Evolutionary conservation across 2,888 invertebrate species (phyloP), one percentile per base, ranked within the genome.

Genomic region (Chelonus formosanus): DNA sequence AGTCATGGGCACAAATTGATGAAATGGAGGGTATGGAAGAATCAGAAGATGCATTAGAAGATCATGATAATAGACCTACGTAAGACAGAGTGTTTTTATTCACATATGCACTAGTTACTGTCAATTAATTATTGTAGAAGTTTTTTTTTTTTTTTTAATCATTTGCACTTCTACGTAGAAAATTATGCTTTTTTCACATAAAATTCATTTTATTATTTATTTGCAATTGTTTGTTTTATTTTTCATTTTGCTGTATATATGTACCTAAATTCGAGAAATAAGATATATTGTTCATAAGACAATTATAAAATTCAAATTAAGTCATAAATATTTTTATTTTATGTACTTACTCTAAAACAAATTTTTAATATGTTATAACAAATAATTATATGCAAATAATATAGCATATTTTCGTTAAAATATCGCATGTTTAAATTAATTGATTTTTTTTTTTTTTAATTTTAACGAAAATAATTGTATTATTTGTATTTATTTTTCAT

Each of bases 21-120:
- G 87, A 88, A 77, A 87, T 87, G 44, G 88, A 89, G 76, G 87
- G 85, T 34, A 81, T 85, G 32, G 86, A 85, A 64, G 85, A 85
- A 70, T 71, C 78, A 10, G 85, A 84, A 67, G 80, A 78, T 65
- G 72, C 74, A 10, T 65, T 77, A 59, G 79, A 80, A 73, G 77
- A 80, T 67, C 81, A 79, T 68, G 79, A 82, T 69, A 79, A 79
- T 73, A 79, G 81, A 72, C 83, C 83, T 77, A 83, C 81, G 84
- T 84, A 81, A 77, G 79, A 72, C 70, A 73, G 71, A 66, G 58
- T 67, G 69, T 65, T 70, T 67, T 68, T 71, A 65, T 56, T 66
- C 62, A 52, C 44, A 54, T 32, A 50, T 5, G 31, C 10, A 10
- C 7, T 36, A 43, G 35, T 45, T 59, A 65, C 53, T 31, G 3